Evolutionary conservation across 2,113 vertebrate species (phyloP).

Genomic region (Semnopithecus entellus): DNA sequence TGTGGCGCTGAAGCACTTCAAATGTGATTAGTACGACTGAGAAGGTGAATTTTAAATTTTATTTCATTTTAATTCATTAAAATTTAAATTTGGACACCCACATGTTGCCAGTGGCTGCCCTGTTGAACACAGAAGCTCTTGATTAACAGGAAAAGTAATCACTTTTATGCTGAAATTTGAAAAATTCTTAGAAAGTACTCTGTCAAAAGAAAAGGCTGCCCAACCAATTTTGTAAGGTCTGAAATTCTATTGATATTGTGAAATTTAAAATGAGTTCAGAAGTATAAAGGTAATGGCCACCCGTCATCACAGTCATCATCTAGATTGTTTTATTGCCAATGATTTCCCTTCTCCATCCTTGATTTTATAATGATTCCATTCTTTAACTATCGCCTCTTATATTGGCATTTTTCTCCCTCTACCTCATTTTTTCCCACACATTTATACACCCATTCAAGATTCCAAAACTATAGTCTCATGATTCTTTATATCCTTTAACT

Average conservation of each 20-base stretch:
- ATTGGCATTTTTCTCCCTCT: background rate
- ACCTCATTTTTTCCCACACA: background rate
- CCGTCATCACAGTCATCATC: background rate
- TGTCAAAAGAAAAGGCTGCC: background rate
- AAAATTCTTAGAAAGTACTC: background rate
- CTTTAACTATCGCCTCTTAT: background rate
- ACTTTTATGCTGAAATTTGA: background rate
- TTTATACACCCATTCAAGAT: background rate
- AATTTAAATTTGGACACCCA: background rate
- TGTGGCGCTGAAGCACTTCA: background rate
- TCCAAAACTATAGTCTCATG: background rate
- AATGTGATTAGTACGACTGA: background rate
- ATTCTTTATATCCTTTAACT: background rate
- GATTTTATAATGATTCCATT: background rate
- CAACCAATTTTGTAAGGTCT: background rate
- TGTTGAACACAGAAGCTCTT: background rate
- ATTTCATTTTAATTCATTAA: constrained; percentile 8
- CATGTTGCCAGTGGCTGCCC: background rate
- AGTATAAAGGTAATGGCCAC: background rate
- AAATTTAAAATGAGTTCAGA: background rate
- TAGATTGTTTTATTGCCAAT: background rate
- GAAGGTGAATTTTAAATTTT: background rate
- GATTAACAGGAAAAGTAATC: background rate
- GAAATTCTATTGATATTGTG: background rate
- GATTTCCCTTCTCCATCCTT: background rate